These are phyloP conservation scores for Garrulus glandarius DNA, from an alignment of 2,797 vertebrate genomes.

Conservation along the genomic window DNA sequence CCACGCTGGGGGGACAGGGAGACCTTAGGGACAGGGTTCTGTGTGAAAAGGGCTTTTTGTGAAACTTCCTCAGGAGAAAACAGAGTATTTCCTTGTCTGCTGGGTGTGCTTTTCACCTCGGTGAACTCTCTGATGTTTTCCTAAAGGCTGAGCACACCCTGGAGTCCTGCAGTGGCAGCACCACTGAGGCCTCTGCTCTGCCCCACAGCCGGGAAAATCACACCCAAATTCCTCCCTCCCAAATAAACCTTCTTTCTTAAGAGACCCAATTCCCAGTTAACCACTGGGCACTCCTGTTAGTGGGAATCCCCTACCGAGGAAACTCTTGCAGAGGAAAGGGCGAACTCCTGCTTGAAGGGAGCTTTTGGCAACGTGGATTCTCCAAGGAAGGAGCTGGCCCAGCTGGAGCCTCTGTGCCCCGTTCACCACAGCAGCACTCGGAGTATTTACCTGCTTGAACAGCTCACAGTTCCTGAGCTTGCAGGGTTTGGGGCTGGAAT, in stretches of 20 bases:
- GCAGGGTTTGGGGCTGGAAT: not conserved
- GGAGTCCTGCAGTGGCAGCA: not conserved
- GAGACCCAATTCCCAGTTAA: not conserved
- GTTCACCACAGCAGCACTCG: rapidly evolving
- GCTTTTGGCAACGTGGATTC: rapidly evolving
- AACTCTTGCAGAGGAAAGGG: not conserved
- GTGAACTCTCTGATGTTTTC: not conserved
- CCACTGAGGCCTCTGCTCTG: not conserved
- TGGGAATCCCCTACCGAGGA: not conserved
- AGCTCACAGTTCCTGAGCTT: not conserved
- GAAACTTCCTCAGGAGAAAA: not conserved
- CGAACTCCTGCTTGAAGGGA: not conserved
- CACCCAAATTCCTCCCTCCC: not conserved
- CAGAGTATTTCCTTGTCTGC: not conserved
- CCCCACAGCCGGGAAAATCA: not conserved
- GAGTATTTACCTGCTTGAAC: not conserved
- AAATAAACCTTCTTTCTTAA: not conserved
- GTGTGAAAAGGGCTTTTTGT: not conserved
- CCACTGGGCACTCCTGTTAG: not conserved
- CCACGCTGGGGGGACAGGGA: rapidly evolving
- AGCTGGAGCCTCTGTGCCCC: not conserved
- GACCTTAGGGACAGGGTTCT: not conserved
- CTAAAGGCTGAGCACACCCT: not conserved
- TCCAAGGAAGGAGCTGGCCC: not conserved
- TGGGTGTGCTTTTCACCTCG: not conserved